Evolutionary conservation across 2,888 invertebrate genomes (phyloP).

Genomic region (Drosophila kuntzei): DNA sequence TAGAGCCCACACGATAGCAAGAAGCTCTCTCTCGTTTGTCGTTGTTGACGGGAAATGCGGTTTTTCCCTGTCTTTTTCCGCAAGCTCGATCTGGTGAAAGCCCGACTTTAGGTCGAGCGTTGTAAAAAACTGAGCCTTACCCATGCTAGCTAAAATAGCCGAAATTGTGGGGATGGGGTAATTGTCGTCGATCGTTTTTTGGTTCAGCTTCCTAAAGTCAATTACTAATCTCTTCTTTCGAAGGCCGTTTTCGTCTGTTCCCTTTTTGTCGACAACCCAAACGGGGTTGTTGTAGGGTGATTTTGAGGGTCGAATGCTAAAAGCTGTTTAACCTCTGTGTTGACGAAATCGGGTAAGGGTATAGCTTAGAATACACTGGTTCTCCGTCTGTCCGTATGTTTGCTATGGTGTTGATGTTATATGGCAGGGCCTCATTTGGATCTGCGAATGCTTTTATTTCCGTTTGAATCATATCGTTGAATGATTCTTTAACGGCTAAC

Average conservation of each 20-base stretch:
- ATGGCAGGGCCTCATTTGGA: slow-evolving; percentile 2
- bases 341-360: slow-evolving; percentile 20
- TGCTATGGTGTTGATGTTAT: background rate
- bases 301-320: background rate
- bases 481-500: background rate
- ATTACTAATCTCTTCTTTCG: background rate
- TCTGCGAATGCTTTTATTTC: slow-evolving; percentile 1
- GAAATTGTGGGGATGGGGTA: no score
- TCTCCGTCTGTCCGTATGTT: slow-evolving; percentile 7
- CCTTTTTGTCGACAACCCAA: slow-evolving; percentile 11
- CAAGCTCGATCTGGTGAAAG: no score
- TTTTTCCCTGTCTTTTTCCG: no score
- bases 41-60: no score
- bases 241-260: background rate
- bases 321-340: slow-evolving; percentile 3
- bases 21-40: slow-evolving; percentile 6
- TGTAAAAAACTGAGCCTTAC: no score
- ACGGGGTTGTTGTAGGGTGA: slow-evolving; percentile 17
- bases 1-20: slow-evolving; percentile 10
- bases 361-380: slow-evolving; percentile 4
- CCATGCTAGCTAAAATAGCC: no score
- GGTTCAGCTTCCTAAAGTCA: no score
- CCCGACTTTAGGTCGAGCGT: no score
- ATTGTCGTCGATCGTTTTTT: background rate
- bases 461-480: background rate